Conservation (phyloP, 2,797 vertebrate genomes). For the Valencia hispanica region DNA sequence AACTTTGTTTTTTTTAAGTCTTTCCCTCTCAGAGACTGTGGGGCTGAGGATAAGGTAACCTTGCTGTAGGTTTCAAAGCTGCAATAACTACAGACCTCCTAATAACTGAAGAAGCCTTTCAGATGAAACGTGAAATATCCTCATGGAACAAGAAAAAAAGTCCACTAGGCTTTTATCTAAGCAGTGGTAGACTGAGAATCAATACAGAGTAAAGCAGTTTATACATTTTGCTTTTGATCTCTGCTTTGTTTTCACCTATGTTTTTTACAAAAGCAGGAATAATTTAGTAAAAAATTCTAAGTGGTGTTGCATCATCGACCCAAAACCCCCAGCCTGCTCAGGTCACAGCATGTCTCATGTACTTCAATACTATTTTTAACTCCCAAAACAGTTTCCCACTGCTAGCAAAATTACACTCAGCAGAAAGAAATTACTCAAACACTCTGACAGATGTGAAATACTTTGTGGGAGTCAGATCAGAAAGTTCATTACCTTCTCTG, state of each 20-base stretch:
- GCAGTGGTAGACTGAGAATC: neutral
- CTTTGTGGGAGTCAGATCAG: slow-evolving; percentile 46
- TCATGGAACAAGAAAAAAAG: neutral
- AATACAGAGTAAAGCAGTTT: neutral
- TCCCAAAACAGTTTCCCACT: slow-evolving; percentile 61
- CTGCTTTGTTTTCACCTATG: neutral
- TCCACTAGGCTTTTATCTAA: neutral
- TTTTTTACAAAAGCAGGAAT: neutral
- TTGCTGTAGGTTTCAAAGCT: slow-evolving; percentile 11
- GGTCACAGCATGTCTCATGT: slow-evolving; percentile 60
- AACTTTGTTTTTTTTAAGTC: slow-evolving; percentile 16
- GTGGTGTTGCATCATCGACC: slow-evolving; percentile 30
- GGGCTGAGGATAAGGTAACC: slow-evolving; percentile 13
- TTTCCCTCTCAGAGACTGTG: slow-evolving; percentile 44
- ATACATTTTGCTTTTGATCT: neutral
- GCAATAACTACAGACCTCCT: slow-evolving; percentile 18
- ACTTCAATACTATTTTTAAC: slow-evolving; percentile 79
- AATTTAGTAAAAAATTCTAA: slow-evolving; percentile 6
- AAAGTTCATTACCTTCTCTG: slow-evolving; percentile 74
- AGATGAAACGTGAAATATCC: neutral
- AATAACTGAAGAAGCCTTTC: neutral
- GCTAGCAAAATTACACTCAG: slow-evolving; percentile 64
- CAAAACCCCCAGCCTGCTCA: slow-evolving; percentile 44
- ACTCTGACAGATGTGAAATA: slow-evolving; percentile 32
- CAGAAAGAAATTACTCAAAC: slow-evolving; percentile 47